Evolutionary conservation across 2,888 invertebrate genomes (phyloP), one percentile per base, ranked within the genome.

Genomic region (Tridacna crocea): DNA sequence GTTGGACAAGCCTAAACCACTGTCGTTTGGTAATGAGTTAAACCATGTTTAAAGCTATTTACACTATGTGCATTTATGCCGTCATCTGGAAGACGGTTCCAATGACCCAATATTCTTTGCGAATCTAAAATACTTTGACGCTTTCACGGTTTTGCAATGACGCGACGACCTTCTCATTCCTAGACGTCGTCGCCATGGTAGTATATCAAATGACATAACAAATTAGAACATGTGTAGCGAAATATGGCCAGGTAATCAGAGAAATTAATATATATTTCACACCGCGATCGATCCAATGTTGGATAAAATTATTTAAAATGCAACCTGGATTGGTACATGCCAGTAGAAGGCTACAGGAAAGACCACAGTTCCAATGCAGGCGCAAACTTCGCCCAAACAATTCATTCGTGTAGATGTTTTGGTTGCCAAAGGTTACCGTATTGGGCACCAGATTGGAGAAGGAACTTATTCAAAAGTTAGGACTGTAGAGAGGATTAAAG

Each of bases 391-490:
- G 0, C 79, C 84, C 0, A 82, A 80, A 24, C 84, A 87, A 55
- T 87, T 89, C 55, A 77, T 90, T 73, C 76, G 87, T 26, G 87
- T 91, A 60, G 88, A 89, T 63, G 76, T 88, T 4, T 65, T 91
- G 46, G 66, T 75, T 11, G 80, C 85, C 15, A 84, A 88, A 47
- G 96, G 96, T 0, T 96, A 95, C 89, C 91, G 93, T n/a, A 88
- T 96, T 63, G 96, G 95, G 0, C 95, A 95, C 85, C 93, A 94
- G 15, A 95, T 98, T 93, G 98, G 98, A 85, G 97, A 98, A 95
- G 98, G 98, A 83, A 97, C 97, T 27, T 98, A 98, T 94, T 98
- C 98, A 85, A 97, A 97, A 75, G 98, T 98, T 26, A 81, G 90
- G 24, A 83, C 90, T 97, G 87, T 87, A 10, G 90, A 92, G 75